Conservation (phyloP, 2,113 vertebrate species). For the Hemibagrus wyckioides region DNA sequence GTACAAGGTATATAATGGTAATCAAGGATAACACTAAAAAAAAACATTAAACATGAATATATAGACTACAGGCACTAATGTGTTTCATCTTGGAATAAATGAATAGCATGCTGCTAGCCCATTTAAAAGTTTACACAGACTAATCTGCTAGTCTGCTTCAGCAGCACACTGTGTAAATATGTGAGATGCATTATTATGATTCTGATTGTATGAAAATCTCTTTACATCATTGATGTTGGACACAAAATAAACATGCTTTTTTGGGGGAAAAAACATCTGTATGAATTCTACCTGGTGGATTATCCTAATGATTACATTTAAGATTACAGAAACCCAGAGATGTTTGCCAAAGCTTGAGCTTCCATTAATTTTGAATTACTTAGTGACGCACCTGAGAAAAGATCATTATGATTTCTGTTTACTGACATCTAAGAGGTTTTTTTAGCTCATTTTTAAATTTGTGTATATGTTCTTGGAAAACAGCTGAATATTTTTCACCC, state of each 20-base stretch:
- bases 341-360: constrained; percentile 11
- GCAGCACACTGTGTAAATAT: background rate
- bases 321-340: background rate
- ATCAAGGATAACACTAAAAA: background rate
- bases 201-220: background rate
- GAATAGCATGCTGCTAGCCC: background rate
- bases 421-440: background rate
- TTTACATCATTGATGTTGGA: background rate
- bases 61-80: background rate
- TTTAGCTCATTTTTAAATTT: background rate
- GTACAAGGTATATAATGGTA: background rate
- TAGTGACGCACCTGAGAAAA: background rate
- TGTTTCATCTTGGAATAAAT: background rate
- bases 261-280: background rate
- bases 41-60: background rate
- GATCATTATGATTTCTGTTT: constrained; percentile 11
- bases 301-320: constrained; percentile 30
- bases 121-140: background rate
- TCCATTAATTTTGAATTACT: constrained; percentile 19
- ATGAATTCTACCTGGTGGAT: constrained; percentile 16
- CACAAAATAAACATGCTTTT: background rate
- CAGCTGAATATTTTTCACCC: background rate
- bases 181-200: background rate
- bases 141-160: constrained; percentile 25
- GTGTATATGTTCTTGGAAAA: background rate